Evolutionary conservation across 2,888 invertebrate species (phyloP).

Genomic region (Xestobium rufovillosum): DNA sequence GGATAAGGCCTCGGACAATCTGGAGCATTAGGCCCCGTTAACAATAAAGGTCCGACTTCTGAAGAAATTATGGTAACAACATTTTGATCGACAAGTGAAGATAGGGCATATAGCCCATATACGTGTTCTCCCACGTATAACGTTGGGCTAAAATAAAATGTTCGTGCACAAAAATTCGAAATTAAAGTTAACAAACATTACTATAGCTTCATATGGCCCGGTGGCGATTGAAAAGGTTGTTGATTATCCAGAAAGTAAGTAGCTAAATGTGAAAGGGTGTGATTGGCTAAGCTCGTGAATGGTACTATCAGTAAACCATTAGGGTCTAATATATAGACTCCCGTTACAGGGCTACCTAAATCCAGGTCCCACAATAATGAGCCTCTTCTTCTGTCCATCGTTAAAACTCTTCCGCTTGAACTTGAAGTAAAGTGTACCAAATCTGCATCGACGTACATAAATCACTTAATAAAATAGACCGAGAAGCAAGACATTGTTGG

Average conservation of each 20-base stretch:
- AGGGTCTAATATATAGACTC: slow-evolving; percentile 70
- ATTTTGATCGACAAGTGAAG: slow-evolving; percentile 85
- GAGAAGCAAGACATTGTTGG: too few relatives aligned
- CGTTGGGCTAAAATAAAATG: slow-evolving; percentile 62
- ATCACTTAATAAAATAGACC: neutral
- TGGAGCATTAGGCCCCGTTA: slow-evolving; percentile 60
- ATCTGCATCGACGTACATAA: too few relatives aligned
- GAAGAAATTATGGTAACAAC: slow-evolving; percentile 73
- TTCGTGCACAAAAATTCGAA: neutral
- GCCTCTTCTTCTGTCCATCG: slow-evolving; percentile 75
- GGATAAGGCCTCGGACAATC: slow-evolving; percentile 31
- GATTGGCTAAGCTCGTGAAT: slow-evolving; percentile 83
- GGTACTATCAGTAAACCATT: slow-evolving; percentile 77
- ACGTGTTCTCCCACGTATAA: slow-evolving; percentile 86
- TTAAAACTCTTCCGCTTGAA: slow-evolving; percentile 78
- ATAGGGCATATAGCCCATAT: slow-evolving; percentile 85
- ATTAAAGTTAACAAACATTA: slow-evolving; percentile 29
- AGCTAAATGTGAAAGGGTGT: slow-evolving; percentile 62
- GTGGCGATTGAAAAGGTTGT: slow-evolving; percentile 37
- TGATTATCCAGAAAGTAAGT: slow-evolving; percentile 36
- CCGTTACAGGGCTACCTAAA: slow-evolving; percentile 84
- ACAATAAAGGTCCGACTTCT: slow-evolving; percentile 58
- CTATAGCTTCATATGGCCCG: slow-evolving; percentile 47
- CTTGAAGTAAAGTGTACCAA: slow-evolving; percentile 85
- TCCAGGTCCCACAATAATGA: slow-evolving; percentile 81